A percentile compares a stretch with the other conserved stretches of the same genome.
Conservation (phyloP, 2,888 invertebrate genomes). For the Drepanosiphum platanoidis region DNA sequence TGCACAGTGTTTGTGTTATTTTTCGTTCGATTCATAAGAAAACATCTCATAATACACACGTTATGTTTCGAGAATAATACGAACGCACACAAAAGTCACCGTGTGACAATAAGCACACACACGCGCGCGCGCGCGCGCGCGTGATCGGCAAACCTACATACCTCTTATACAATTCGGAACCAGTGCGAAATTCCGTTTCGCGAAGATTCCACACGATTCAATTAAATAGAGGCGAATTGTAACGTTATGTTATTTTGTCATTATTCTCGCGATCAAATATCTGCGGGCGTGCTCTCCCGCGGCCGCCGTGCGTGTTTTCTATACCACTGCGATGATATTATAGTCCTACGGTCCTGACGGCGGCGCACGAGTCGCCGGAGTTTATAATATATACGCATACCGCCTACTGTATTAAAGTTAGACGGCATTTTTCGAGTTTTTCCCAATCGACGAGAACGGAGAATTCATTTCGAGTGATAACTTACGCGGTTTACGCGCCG, state of each 20-base stretch:
- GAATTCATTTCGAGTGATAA: too few species aligned
- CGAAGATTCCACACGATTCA: slow-evolving; percentile 12
- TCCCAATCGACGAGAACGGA: too few species aligned
- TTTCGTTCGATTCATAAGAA: background rate
- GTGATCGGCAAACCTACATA: background rate
- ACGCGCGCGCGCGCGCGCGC: background rate
- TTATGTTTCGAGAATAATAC: background rate
- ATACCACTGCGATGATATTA: too few species aligned
- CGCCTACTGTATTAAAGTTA: too few species aligned
- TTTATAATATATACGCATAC: too few species aligned
- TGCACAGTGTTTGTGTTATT: background rate
- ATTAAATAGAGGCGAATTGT: background rate
- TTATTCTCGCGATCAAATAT: background rate
- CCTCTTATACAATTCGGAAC: slow-evolving; percentile 3
- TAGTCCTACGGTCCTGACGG: too few species aligned
- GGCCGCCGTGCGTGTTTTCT: too few species aligned
- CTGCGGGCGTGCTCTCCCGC: background rate
- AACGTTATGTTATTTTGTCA: slow-evolving; percentile 13
- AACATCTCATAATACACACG: background rate
- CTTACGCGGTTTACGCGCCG: too few species aligned
- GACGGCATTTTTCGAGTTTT: too few species aligned
- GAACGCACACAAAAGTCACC: background rate
- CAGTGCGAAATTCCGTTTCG: slow-evolving; percentile 27
- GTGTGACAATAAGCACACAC: background rate
- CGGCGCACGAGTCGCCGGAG: too few species aligned